Base-by-base conservation (phyloP, 1,140 invertebrate genomes). In the Neomicropteryx cornuta region DNA sequence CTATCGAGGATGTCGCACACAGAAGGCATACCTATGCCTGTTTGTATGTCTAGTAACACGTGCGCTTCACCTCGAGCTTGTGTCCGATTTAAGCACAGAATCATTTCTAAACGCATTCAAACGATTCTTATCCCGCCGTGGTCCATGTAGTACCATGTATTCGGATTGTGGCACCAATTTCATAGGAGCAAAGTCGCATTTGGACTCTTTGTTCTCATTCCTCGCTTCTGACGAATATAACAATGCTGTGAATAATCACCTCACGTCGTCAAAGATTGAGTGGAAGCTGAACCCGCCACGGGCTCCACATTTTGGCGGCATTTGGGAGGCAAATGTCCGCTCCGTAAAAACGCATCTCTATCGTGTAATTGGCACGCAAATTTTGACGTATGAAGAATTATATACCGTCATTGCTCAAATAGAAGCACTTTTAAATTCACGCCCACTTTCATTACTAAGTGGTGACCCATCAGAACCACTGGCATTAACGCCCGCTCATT, bases 21-120 rank as follows among this genome's bases (percentile, higher is more conserved):
- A 46, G 13, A 67, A 67, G 40, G 52, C 43, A 3, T 63, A 60
- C 32, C 18, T 59, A 8, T 48, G 45, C 31, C 5, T 65, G 8
- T 62, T 62, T 43, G 42, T 58, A 6, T 66, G 61, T 44, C 48
- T 58, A 18, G 38, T 48, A 3, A 58, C 59, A 8, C 50, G 48
- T 28, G 59, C 56, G 11, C 40, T 58, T 5, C 61, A 65, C 36
- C 36, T 66, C 18, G 58, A 66, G 45, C 18, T 54, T 10, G 50
- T 53, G 0, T 36, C 38, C 5, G 49, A 58, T 44, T 24, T 64
- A 11, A 47, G 50, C 4, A 51, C 55, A 1, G 44, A 51, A 22
- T 38, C 46, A 1, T 60, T 62, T 42, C n/a, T 62, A 8, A 38
- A 48, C 11, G 45, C 48, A 2, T 50, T 60, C 13, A 44, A 42